Percentiles rank a stretch among this genome's conserved stretches.
These are phyloP conservation scores for Tachina fera DNA, from an alignment of 2,888 invertebrate genomes.

Conservation along the genomic window DNA sequence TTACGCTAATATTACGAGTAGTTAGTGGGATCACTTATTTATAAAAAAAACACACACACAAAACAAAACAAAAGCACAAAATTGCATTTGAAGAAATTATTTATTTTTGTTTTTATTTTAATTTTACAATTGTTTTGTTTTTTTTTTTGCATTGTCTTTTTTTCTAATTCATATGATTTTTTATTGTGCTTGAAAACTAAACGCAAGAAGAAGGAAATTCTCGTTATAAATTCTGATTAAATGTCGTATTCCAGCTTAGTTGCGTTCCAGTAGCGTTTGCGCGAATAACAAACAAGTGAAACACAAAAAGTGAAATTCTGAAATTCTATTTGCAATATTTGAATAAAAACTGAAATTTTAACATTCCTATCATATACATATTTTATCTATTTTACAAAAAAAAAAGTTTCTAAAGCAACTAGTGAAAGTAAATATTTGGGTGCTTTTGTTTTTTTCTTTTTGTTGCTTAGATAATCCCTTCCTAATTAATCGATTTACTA, in stretches of 20 bases:
- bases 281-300: conserved; percentile 75
- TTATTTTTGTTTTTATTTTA: conserved; percentile 50
- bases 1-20: conserved; percentile 46
- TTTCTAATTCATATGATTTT: conserved; percentile 27
- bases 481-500: conserved; percentile 36
- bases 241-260: conserved; percentile 80
- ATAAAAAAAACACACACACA: conserved; percentile 24
- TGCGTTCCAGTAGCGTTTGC: conserved; percentile 81
- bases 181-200: conserved; percentile 60
- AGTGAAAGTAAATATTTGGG: conserved; percentile 60
- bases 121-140: conserved; percentile 38
- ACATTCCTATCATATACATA: conserved; percentile 52
- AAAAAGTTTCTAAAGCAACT: conserved; percentile 10
- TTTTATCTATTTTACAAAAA: background rate
- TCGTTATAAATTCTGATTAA: conserved; percentile 82
- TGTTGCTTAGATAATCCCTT: conserved; percentile 24
- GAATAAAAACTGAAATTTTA: conserved; percentile 29
- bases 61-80: conserved; percentile 46
- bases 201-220: conserved; percentile 71
- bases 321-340: conserved; percentile 38
- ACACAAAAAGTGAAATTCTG: conserved; percentile 26
- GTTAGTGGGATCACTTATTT: conserved; percentile 56
- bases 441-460: background rate
- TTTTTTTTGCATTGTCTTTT: background rate
- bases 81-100: conserved; percentile 57